Base-by-base conservation (phyloP, 2,888 invertebrate genomes). In the Platypus cylindrus region DNA sequence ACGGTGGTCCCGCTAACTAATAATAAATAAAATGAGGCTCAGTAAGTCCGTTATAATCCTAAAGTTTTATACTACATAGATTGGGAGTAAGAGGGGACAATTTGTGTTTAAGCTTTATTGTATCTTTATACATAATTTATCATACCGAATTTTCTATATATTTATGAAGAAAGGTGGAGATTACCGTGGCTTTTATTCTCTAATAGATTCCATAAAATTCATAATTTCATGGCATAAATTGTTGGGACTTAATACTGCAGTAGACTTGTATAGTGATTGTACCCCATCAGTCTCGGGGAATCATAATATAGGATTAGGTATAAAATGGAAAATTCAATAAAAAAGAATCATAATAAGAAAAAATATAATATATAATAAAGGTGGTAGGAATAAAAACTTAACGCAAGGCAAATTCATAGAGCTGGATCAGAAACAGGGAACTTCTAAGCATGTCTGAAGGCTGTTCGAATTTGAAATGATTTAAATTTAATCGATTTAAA, bases 1-100 rank as follows among this genome's bases (percentile, higher is more conserved):
- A 34, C 34, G 30, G 33, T 33, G 37, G 30, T 17, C 13, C 25
- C 20, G 28, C 26, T 34, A 30, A 34, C 37, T 33, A 33, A n/a
- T n/a, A n/a, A n/a, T n/a, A n/a, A 34, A 33, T 33, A 31, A 27
- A 34, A 17, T 34, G 24, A 29, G 30, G 30, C 23, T 26, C 3
- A 34, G n/a, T n/a, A n/a, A 38, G 34, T 38, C 38, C 34, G 38
- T 34, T 31, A 38, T 38, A 38, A 38, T 38, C 38, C 34, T 17
- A n/a, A n/a, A n/a, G n/a, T n/a, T n/a, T n/a, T n/a, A n/a, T n/a
- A n/a, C n/a, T n/a, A n/a, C n/a, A n/a, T n/a, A n/a, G n/a, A n/a
- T n/a, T n/a, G n/a, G n/a, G n/a, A n/a, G n/a, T n/a, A n/a, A n/a
- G n/a, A n/a, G n/a, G n/a, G n/a, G n/a, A n/a, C n/a, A n/a, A n/a